Evolutionary conservation across 2,113 vertebrate genomes (phyloP).

Genomic region (Etia nguti): DNA sequence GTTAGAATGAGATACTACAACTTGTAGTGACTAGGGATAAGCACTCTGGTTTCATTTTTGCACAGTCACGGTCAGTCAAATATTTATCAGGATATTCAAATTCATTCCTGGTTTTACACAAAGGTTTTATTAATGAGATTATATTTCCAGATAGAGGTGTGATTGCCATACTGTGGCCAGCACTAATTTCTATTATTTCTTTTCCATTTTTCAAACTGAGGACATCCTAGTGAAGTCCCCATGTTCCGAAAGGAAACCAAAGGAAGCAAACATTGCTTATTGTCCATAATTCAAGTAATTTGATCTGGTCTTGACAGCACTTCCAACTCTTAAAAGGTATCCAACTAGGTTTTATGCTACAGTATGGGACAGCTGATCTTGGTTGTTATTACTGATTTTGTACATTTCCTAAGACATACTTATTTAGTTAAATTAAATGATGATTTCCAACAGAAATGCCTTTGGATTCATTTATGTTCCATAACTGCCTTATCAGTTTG

Average conservation of each 20-base stretch:
- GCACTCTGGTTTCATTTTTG: neutral
- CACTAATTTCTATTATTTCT: neutral
- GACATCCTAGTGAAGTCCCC: neutral
- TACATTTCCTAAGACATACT: neutral
- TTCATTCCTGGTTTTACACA: neutral
- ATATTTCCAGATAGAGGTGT: neutral
- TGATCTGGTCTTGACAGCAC: conserved; percentile 22
- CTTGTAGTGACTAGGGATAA: neutral
- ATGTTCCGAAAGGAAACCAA: neutral
- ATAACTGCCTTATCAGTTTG: neutral
- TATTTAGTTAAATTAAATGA: neutral
- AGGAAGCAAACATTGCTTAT: neutral
- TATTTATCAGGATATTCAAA: neutral
- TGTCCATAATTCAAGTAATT: neutral
- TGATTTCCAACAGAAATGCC: neutral
- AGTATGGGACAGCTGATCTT: neutral
- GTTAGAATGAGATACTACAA: neutral
- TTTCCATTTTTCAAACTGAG: neutral
- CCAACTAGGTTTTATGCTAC: neutral
- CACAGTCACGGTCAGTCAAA: neutral
- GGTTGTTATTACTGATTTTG: neutral
- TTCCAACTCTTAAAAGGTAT: conserved; percentile 13
- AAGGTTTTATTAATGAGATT: neutral
- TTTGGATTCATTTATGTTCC: neutral
- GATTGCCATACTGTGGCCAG: neutral